Evolutionary conservation across 2,888 invertebrate genomes (phyloP).

Genomic region (Pasiphila rectangulata): DNA sequence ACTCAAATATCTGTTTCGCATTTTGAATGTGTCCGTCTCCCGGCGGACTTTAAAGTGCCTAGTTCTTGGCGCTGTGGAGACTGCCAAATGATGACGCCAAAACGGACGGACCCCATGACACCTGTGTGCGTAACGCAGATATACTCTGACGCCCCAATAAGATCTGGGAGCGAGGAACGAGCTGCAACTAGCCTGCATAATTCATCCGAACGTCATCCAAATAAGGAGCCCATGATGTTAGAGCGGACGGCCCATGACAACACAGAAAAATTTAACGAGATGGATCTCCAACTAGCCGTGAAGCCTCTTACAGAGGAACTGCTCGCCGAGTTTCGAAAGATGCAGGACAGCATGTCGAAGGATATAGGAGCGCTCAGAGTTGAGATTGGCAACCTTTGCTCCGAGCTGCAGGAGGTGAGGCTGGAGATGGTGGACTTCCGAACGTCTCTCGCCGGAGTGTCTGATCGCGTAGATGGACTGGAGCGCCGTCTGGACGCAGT

Average conservation of each 20-base stretch:
- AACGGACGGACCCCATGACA: neutral
- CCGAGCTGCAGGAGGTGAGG: neutral
- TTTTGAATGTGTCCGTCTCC: neutral
- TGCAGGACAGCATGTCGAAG: neutral
- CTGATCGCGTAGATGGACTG: neutral
- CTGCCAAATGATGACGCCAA: neutral
- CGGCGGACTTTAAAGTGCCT: neutral
- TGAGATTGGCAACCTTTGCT: no score
- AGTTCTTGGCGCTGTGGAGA: neutral
- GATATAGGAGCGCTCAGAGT: neutral
- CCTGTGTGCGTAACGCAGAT: neutral
- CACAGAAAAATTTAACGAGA: neutral
- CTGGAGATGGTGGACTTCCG: neutral
- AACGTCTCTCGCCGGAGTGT: neutral
- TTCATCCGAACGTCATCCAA: neutral
- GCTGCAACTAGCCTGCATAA: neutral
- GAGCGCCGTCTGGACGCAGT: neutral
- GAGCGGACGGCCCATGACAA: neutral
- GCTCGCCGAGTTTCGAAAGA: neutral
- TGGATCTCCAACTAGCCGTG: neutral
- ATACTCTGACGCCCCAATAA: neutral
- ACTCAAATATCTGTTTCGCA: neutral
- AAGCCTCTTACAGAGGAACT: neutral
- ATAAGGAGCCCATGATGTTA: neutral
- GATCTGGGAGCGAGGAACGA: neutral